Evolutionary conservation across 2,888 invertebrate genomes (phyloP), one percentile per base, ranked within the genome.

Genomic region (Drosophila heteroneura): DNA sequence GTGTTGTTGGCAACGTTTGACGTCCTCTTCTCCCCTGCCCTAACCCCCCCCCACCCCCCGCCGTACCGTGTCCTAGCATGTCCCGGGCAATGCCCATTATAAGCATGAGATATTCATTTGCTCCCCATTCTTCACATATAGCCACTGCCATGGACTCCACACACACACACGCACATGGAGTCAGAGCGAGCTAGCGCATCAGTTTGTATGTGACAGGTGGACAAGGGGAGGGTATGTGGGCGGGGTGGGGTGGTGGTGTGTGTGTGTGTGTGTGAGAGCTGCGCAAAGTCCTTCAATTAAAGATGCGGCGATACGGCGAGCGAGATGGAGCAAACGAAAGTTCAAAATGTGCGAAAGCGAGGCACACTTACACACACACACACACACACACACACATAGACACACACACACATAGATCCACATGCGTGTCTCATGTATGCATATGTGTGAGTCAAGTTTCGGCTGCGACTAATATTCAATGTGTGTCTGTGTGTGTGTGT

Each of bases 71-170:
- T 71, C 57, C 61, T 71, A 52, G 41, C 70, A 52, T 75, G 77
- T 72, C 91, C 91, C 85, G 81, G 91, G 90, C 92, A 89, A 91
- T 82, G 79, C 82, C 91, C 92, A 91, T 92, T 91, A 90, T 84
- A 91, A 92, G 87, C 90, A 81, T 79, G 84, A 90, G 89, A 91
- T 89, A 91, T 88, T 90, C 88, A 92, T 82, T 86, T 90, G 91
- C 90, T 89, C 85, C 85, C 74, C 85, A 89, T 89, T 89, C 90
- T 89, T 87, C 89, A 82, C 85, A 84, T 84, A 81, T 84, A 89
- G 89, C 87, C 84, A 84, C 76, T 84, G 84, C 75, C 79, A 76
- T 85, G 90, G 85, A 85, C 85, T 74, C 67, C 47, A 44, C 41
- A 58, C 41, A 56, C 41, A 56, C 47, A 61, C 62, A 39, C 62